A percentile compares a stretch with the other conserved stretches of the same genome.
Evolutionary conservation across 1,140 invertebrate species (phyloP).

Genomic region (Leucophenga varia): DNA sequence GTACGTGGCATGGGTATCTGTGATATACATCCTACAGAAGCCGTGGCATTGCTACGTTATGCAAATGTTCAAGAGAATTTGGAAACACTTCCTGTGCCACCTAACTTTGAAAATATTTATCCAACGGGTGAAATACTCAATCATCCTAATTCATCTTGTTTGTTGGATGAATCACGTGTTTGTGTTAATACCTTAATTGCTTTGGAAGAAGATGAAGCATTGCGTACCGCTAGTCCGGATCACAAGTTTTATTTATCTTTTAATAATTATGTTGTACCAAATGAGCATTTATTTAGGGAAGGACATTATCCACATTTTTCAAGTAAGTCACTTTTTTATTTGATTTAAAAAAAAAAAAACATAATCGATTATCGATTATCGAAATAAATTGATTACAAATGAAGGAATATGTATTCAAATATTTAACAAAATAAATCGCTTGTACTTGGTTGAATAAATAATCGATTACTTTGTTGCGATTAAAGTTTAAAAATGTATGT

Average conservation of each 20-base stretch:
- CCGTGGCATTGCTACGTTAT: constrained; percentile 17
- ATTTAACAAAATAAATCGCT: no score
- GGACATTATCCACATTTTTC: constrained; percentile 11
- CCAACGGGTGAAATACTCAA: constrained; percentile 7
- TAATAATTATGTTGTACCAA: constrained; percentile 9
- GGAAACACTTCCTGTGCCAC: neutral
- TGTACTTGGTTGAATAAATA: no score
- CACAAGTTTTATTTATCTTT: constrained; percentile 17
- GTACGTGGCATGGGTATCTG: constrained; percentile 60
- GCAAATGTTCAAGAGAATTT: neutral
- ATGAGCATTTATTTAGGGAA: constrained; percentile 10
- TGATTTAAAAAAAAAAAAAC: no score
- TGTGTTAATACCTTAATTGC: constrained; percentile 13
- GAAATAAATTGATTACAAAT: no score
- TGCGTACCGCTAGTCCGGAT: constrained; percentile 7
- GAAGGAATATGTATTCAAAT: no score
- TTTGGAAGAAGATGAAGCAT: constrained; percentile 1
- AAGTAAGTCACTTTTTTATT: neutral
- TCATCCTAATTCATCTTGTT: constrained; percentile 14
- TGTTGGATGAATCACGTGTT: constrained; percentile 1
- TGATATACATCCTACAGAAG: constrained; percentile 8
- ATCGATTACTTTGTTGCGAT: no score
- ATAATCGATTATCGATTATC: no score
- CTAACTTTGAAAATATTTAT: constrained; percentile 8
- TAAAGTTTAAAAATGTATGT: no score